Evolutionary conservation across 2,797 vertebrate genomes (phyloP).

Genomic region (Pelobates cultripes): DNA sequence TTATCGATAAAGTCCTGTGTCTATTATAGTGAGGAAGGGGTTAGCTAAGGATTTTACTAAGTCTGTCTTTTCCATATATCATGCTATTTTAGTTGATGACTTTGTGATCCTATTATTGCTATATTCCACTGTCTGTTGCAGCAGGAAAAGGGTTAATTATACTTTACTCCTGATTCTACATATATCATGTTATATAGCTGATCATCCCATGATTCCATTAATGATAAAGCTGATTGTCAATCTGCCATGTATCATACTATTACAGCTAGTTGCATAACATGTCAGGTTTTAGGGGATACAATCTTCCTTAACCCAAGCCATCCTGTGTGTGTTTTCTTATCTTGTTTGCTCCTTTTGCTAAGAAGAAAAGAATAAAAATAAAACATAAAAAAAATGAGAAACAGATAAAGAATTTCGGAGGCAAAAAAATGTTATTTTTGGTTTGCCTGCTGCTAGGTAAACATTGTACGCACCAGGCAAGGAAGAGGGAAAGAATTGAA

Average conservation of each 20-base stretch:
- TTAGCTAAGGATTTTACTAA: no score
- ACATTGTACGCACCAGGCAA: not conserved
- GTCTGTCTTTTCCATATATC: no score
- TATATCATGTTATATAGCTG: no score
- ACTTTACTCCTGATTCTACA: no score
- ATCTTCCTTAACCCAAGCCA: not conserved
- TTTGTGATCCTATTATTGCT: no score
- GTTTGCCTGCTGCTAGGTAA: constrained; percentile 7
- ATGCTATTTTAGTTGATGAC: no score
- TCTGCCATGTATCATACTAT: not conserved
- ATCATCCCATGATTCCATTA: no score
- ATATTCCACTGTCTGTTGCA: no score
- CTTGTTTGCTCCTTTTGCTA: not conserved
- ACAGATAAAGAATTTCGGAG: not conserved
- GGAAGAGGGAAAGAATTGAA: not conserved
- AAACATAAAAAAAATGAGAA: not conserved
- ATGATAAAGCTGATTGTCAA: no score
- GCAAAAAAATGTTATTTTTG: constrained; percentile 23
- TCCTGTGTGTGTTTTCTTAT: not conserved
- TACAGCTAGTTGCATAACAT: not conserved
- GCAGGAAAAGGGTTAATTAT: no score
- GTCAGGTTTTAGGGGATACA: not conserved
- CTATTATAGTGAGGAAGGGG: no score
- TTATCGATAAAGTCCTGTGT: no score
- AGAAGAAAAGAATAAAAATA: constrained; percentile 4